A percentile compares a stretch with the other conserved stretches of the same genome.
phyloP scores from a whole-genome alignment of 1,140 invertebrate genomes.

The Eubasilissa regina region DNA sequence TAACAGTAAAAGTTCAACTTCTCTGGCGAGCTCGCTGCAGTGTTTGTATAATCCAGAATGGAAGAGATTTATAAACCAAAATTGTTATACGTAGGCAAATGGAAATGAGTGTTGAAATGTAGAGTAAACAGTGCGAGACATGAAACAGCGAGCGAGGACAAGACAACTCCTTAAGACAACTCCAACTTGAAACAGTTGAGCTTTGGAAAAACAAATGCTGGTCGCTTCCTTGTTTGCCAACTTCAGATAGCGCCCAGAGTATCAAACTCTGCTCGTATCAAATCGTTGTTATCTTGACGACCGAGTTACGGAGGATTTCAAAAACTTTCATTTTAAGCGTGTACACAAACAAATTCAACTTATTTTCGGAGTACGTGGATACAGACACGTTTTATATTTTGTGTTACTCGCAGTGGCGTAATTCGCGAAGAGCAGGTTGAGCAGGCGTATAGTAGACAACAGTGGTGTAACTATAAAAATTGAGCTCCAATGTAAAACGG shows the following conservation, averaged over 20 bases:
- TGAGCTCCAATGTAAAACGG: too few relatives aligned
- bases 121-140: slow-evolving; percentile 14
- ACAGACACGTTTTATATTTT: too few relatives aligned
- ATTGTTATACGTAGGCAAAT: background rate
- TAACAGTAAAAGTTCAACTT: too few relatives aligned
- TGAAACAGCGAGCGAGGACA: background rate
- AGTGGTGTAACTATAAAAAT: too few relatives aligned
- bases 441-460: too few relatives aligned
- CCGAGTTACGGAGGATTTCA: background rate
- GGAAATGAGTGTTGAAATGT: slow-evolving; percentile 5
- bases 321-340: slow-evolving; percentile 1
- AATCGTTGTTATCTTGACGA: background rate
- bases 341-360: too few relatives aligned
- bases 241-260: background rate
- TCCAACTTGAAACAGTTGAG: background rate
- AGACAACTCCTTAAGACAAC: slow-evolving; percentile 40
- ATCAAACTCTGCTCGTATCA: slow-evolving; percentile 2
- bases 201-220: slow-evolving; percentile 26
- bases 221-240: slow-evolving; percentile 29
- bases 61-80: background rate
- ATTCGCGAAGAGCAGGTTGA: too few relatives aligned
- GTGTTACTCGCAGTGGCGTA: too few relatives aligned
- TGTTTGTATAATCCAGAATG: too few relatives aligned
- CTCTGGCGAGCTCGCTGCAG: too few relatives aligned
- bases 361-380: too few relatives aligned